phyloP scores from a whole-genome alignment of 2,888 invertebrate species.

The Erannis defoliaria region DNA sequence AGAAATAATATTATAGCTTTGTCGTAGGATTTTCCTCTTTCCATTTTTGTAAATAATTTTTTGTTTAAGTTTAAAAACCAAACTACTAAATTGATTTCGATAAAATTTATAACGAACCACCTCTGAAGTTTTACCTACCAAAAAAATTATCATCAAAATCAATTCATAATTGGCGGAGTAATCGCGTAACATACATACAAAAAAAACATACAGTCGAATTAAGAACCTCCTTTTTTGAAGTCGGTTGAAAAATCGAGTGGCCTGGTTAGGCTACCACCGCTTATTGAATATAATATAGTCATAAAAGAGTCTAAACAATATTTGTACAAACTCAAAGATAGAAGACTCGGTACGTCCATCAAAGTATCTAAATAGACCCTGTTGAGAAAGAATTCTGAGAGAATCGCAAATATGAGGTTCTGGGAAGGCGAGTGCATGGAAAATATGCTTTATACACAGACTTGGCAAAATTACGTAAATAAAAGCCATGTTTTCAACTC shows the following conservation, averaged over 20 bases:
- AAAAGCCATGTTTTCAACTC: neutral
- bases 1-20: slow-evolving; percentile 66
- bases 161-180: too few relatives aligned
- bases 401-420: slow-evolving; percentile 22
- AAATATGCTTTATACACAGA: neutral
- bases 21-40: slow-evolving; percentile 30
- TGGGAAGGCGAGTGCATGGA: slow-evolving; percentile 18
- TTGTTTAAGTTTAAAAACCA: slow-evolving; percentile 31
- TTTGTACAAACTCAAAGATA: neutral
- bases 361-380: slow-evolving; percentile 21
- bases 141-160: too few relatives aligned
- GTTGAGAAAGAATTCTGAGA: slow-evolving; percentile 20
- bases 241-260: too few relatives aligned
- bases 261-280: too few relatives aligned
- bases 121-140: too few relatives aligned
- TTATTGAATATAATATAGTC: neutral
- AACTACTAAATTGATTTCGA: too few relatives aligned
- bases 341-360: slow-evolving; percentile 7
- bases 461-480: neutral
- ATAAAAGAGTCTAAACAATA: neutral
- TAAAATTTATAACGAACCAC: too few relatives aligned
- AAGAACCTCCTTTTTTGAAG: too few relatives aligned
- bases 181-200: too few relatives aligned
- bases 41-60: slow-evolving; percentile 37
- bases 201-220: too few relatives aligned